These are phyloP conservation scores for Iselma pallidipennis DNA, from an alignment of 2,888 invertebrate species.

Conservation along the genomic window DNA sequence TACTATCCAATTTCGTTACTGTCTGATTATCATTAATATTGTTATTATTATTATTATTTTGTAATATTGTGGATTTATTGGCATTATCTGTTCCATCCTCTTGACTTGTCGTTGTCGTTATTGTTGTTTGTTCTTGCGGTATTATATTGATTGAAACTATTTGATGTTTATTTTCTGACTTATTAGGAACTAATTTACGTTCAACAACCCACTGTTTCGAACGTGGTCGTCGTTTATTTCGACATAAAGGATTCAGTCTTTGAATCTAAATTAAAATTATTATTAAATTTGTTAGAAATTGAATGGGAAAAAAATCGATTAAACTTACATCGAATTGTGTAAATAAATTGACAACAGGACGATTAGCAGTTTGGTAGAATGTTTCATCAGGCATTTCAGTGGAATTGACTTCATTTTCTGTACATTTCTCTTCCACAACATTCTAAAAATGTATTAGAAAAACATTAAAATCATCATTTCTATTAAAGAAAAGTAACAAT, in stretches of 20 bases:
- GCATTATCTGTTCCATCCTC: background rate
- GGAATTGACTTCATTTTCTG: background rate
- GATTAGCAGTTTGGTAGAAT: background rate
- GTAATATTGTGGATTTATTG: constrained; percentile 1
- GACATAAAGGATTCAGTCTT: constrained; percentile 47
- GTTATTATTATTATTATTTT: constrained; percentile 1
- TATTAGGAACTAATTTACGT: constrained; percentile 69
- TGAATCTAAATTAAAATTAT: constrained; percentile 38
- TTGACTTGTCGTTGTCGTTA: background rate
- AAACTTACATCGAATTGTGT: constrained; percentile 14
- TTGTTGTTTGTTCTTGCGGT: constrained; percentile 39
- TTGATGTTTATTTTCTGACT: constrained; percentile 55
- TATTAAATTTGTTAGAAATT: background rate
- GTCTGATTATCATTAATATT: constrained; percentile 1
- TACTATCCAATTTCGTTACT: background rate
- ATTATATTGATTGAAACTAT: constrained; percentile 56
- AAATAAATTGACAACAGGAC: constrained; percentile 12
- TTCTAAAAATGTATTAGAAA: constrained; percentile 4
- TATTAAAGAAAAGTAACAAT: background rate
- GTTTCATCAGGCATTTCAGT: constrained; percentile 2
- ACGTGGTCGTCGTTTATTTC: constrained; percentile 54
- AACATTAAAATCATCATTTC: too few relatives aligned
- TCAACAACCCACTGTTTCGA: constrained; percentile 74
- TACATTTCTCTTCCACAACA: constrained; percentile 1
- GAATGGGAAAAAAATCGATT: background rate